These are phyloP conservation scores for Rhagonycha fulva DNA, from an alignment of 2,888 invertebrate genomes.

Conservation along the genomic window DNA sequence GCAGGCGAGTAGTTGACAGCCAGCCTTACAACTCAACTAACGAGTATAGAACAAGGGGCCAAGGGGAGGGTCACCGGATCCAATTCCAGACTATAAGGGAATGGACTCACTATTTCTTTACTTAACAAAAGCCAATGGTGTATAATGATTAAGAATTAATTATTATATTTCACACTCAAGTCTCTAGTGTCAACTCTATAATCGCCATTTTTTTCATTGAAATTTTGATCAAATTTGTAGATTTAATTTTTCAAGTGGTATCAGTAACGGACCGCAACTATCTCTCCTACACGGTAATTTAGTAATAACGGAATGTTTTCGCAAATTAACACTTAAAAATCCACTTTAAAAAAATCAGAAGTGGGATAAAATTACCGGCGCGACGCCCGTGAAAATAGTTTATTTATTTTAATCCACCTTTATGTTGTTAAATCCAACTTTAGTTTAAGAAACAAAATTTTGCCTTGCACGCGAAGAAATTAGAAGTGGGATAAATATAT, in stretches of 20 bases:
- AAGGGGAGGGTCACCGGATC: conserved; percentile 43
- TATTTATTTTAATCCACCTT: neutral
- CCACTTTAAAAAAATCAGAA: no score
- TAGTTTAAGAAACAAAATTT: no score
- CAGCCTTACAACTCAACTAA: conserved; percentile 58
- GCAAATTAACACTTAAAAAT: neutral
- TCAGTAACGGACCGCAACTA: neutral
- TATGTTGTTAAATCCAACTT: neutral
- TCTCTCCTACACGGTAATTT: neutral
- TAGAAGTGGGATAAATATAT: no score
- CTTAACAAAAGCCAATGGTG: conserved; percentile 47
- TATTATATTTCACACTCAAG: neutral
- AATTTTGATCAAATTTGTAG: neutral
- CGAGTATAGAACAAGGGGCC: conserved; percentile 49
- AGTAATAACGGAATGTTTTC: neutral
- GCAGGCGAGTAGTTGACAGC: conserved; percentile 55
- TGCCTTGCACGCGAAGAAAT: no score
- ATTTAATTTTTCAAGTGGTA: neutral
- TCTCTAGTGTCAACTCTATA: neutral
- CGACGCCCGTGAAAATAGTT: neutral
- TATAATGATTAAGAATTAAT: conserved; percentile 25
- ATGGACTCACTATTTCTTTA: conserved; percentile 47
- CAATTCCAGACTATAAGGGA: conserved; percentile 47
- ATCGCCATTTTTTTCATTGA: neutral
- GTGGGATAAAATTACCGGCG: neutral